Evolutionary conservation across 2,113 vertebrate species (phyloP).

Genomic region (Sigmodon hispidus): DNA sequence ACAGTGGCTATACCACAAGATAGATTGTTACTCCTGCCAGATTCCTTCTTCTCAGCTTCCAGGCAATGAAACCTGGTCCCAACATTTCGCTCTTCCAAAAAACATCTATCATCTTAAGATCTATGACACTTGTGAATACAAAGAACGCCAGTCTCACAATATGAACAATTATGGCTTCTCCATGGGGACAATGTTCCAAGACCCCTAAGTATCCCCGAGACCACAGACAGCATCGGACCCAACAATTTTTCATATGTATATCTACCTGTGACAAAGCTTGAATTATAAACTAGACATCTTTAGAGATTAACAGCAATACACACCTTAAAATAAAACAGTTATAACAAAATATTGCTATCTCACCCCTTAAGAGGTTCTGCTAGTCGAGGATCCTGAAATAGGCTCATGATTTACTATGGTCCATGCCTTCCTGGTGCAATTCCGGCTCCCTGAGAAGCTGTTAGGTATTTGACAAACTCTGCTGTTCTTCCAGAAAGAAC

Average conservation of each 20-base stretch:
- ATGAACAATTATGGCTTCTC: neutral
- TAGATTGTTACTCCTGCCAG: fast-evolving
- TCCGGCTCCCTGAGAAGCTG: neutral
- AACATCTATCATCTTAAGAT: neutral
- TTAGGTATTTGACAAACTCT: neutral
- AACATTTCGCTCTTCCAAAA: neutral
- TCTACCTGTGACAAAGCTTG: neutral
- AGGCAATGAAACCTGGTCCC: neutral
- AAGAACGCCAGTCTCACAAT: neutral
- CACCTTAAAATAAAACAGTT: neutral
- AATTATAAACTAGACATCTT: neutral
- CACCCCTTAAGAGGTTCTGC: too few relatives aligned
- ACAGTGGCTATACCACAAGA: neutral
- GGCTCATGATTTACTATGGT: neutral
- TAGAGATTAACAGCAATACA: neutral
- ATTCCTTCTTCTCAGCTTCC: neutral
- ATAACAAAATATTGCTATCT: neutral
- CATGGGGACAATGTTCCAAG: too few relatives aligned
- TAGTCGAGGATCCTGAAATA: neutral
- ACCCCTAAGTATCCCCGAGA: neutral
- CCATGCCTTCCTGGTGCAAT: neutral
- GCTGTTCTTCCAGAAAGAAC: neutral
- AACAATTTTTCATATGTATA: neutral
- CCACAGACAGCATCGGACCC: neutral
- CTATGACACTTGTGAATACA: neutral